Percentiles rank a stretch among this genome's conserved stretches.
Evolutionary conservation across 2,113 vertebrate genomes (phyloP).

Genomic region (Bolborhynchus lineola): DNA sequence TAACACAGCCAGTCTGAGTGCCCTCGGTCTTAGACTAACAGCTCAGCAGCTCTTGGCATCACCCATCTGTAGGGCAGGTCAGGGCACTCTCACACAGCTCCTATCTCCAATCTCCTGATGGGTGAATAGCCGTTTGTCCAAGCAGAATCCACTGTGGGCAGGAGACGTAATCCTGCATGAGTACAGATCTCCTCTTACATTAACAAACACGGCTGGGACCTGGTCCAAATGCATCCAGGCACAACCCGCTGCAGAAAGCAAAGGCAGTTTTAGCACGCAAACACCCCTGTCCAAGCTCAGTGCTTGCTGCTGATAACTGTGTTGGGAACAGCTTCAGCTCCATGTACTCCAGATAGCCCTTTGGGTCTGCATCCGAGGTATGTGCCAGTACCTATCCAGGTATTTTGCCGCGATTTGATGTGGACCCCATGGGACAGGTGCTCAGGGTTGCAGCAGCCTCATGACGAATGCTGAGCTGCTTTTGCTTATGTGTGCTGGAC

Average conservation of each 20-base stretch:
- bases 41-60: not conserved
- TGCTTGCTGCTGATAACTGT: not conserved
- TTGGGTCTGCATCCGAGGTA: fast-evolving
- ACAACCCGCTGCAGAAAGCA: not conserved
- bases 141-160: not conserved
- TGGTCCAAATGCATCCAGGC: not conserved
- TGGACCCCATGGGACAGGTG: fast-evolving
- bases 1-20: not conserved
- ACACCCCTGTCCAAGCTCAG: not conserved
- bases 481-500: not conserved
- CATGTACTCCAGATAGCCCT: not conserved
- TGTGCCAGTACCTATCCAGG: not conserved
- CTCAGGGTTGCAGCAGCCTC: not conserved
- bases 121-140: not conserved
- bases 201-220: not conserved
- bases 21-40: not conserved
- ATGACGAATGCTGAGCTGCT: not conserved
- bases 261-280: not conserved
- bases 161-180: fast-evolving
- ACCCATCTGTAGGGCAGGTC: fast-evolving
- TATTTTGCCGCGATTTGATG: not conserved
- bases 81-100: not conserved
- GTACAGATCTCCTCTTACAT: not conserved
- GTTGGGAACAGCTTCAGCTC: not conserved
- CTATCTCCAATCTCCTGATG: not conserved